Evolutionary conservation across 1,140 invertebrate genomes (phyloP), one percentile per base, ranked within the genome.

Genomic region (Popillia japonica): DNA sequence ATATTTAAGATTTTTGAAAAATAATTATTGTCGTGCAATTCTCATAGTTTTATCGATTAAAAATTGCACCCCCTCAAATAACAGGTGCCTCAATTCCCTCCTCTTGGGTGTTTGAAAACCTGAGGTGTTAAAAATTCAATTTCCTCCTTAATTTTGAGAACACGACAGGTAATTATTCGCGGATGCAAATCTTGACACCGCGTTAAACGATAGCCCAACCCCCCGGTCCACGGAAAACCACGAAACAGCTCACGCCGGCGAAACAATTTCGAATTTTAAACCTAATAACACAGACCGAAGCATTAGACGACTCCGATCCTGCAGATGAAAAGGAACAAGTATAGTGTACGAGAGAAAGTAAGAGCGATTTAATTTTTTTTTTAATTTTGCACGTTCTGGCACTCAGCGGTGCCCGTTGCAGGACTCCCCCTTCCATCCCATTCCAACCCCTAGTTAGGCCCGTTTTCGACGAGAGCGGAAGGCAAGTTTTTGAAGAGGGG

Each of bases 401-500:
- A 55, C 6, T 14, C 48, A 17, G 10, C 48, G 11, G 17, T 17
- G 48, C 14, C 6, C 17, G 17, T 17, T 55, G 14, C 17, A 14
- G 11, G 48, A 55, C 27, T 10, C 22, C 10, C 27, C 22, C 8
- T 3, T 23, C 22, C 61, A 10, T 22, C 17, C n/a, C n/a, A n/a
- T n/a, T n/a, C n/a, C n/a, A n/a, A 7, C 8, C n/a, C 44, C 44
- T 17, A 48, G 10, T 17, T 17, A 14, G 44, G 44, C 10, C n/a
- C 10, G 44, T 14, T 14, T 48, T 14, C 27, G 40, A 11, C 34
- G 72, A 20, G 14, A 78, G 74, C 40, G 40, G 10, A 73, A 55
- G 27, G 72, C 68, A 40, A 74, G 11, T 34, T 78, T 78, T 74
- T 78, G 41, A 78, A 78, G 40, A 78, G 72, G 68, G 77, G 27